Percentiles rank a stretch among this genome's conserved stretches.
phyloP scores from a whole-genome alignment of 2,797 vertebrate species.

The Pangasius macronema region DNA sequence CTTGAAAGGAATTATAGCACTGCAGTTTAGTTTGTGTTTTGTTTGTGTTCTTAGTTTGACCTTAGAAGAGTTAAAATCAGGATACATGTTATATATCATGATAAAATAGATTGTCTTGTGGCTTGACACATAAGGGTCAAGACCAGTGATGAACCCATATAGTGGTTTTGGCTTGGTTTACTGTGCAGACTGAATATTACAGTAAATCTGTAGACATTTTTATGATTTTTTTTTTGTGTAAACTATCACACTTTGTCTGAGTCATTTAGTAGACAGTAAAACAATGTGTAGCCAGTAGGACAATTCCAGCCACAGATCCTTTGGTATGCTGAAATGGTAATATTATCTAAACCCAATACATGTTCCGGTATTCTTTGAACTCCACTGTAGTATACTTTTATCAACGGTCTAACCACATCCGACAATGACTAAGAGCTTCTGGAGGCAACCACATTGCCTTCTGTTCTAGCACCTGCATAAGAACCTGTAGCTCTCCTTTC shows the following conservation, averaged over 20 bases:
- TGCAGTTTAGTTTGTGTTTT: not conserved
- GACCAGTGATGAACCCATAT: not conserved
- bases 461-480: not conserved
- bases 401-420: too few relatives aligned
- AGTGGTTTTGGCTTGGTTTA: constrained; percentile 4
- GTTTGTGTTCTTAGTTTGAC: not conserved
- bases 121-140: not conserved
- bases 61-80: not conserved
- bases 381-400: too few relatives aligned
- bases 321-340: not conserved
- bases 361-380: too few relatives aligned
- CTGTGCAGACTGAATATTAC: not conserved
- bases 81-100: not conserved
- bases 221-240: not conserved
- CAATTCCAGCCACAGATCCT: not conserved
- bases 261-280: not conserved
- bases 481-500: not conserved
- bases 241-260: not conserved
- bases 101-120: not conserved
- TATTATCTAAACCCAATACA: too few relatives aligned
- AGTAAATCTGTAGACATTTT: not conserved
- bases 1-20: too few relatives aligned
- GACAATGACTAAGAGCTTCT: constrained; percentile 39
- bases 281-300: not conserved
- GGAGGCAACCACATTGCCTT: constrained; percentile 33